Evolutionary conservation across 1,140 invertebrate genomes (phyloP).

Genomic region (Liolophura sinensis): DNA sequence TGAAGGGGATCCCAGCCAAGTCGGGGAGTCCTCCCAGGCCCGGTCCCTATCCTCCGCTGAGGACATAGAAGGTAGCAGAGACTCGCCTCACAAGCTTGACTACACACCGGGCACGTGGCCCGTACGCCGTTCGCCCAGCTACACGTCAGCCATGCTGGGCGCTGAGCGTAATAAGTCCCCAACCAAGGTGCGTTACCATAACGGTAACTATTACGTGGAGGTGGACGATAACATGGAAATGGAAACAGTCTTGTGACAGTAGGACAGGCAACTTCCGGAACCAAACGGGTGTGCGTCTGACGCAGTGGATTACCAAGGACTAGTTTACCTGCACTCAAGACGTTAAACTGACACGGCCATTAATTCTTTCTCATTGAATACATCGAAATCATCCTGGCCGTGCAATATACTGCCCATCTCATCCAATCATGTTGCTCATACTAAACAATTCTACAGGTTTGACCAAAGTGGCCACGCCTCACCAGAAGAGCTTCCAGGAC

Average conservation of each 20-base stretch:
- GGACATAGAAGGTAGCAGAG: not conserved
- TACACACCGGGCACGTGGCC: slow-evolving; percentile 8
- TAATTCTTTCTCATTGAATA: too few relatives aligned
- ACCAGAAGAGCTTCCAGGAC: too few relatives aligned
- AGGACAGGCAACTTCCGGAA: not conserved
- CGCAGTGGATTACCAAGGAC: too few relatives aligned
- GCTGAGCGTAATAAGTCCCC: slow-evolving; percentile 10
- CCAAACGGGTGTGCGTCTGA: too few relatives aligned
- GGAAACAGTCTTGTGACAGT: slow-evolving; percentile 35
- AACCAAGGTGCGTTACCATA: slow-evolving; percentile 19
- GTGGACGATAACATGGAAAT: slow-evolving; percentile 30
- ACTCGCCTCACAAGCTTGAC: not conserved
- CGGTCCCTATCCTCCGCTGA: not conserved
- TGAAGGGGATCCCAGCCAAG: not conserved
- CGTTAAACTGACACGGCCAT: too few relatives aligned
- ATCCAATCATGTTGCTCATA: too few relatives aligned
- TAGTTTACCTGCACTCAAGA: too few relatives aligned
- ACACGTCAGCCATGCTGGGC: slow-evolving; percentile 35
- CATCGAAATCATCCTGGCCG: too few relatives aligned
- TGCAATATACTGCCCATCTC: too few relatives aligned
- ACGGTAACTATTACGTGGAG: slow-evolving; percentile 37
- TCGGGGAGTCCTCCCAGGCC: not conserved
- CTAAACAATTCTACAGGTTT: too few relatives aligned
- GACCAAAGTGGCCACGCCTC: too few relatives aligned
- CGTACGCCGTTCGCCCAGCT: slow-evolving; percentile 37